A percentile compares a stretch with the other conserved stretches of the same genome.
Evolutionary conservation across 2,888 invertebrate species (phyloP).

Genomic region (Idaea aversata): DNA sequence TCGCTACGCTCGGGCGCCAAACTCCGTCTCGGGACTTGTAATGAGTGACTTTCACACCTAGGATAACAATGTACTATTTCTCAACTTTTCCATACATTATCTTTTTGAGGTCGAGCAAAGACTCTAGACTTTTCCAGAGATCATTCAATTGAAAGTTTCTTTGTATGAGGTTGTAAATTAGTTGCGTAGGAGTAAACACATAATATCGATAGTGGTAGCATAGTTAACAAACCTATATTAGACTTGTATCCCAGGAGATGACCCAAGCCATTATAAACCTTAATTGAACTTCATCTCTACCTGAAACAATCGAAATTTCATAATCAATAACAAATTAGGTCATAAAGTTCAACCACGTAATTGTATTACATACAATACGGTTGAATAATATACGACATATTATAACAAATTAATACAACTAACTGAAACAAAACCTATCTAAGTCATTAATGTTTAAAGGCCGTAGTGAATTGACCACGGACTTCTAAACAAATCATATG

Average conservation of each 20-base stretch:
- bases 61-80: too few species aligned
- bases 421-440: too few species aligned
- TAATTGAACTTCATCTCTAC: not conserved
- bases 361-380: constrained; percentile 5
- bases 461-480: too few species aligned
- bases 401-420: too few species aligned
- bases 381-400: too few species aligned
- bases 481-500: too few species aligned
- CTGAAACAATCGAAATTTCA: not conserved
- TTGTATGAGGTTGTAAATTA: not conserved
- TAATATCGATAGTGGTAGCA: not conserved
- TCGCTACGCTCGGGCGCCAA: too few species aligned
- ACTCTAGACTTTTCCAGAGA: not conserved
- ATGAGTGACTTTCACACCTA: too few species aligned
- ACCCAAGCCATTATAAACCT: not conserved
- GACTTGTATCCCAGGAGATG: not conserved
- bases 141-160: not conserved
- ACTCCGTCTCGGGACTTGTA: too few species aligned
- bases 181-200: not conserved
- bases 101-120: too few species aligned
- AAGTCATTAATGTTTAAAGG: too few species aligned
- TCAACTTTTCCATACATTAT: too few species aligned
- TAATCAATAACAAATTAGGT: constrained; percentile 22
- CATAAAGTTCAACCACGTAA: constrained; percentile 29
- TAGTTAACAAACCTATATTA: not conserved